These are phyloP conservation scores for Aplocera efformata DNA, from an alignment of 2,888 invertebrate genomes.

Conservation along the genomic window DNA sequence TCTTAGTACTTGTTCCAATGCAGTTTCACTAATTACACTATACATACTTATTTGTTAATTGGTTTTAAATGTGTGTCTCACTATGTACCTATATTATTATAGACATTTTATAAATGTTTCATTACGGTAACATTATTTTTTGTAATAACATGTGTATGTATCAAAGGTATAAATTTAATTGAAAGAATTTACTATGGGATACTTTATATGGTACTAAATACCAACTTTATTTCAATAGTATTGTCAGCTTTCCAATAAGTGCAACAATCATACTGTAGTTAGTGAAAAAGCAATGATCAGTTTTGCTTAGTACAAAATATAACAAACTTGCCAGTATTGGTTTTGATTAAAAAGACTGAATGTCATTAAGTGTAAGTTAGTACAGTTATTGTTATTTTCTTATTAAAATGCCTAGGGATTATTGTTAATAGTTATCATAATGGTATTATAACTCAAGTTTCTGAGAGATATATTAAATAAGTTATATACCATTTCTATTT, in stretches of 20 bases:
- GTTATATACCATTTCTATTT: constrained; percentile 18
- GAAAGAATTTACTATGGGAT: too few relatives aligned
- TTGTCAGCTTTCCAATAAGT: too few relatives aligned
- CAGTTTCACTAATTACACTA: constrained; percentile 64
- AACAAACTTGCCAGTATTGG: constrained; percentile 81
- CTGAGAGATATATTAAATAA: constrained; percentile 18
- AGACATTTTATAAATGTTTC: not conserved
- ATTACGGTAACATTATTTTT: too few relatives aligned
- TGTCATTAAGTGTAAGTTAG: constrained; percentile 67
- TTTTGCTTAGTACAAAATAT: constrained; percentile 77
- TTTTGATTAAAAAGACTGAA: constrained; percentile 79
- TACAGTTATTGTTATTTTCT: constrained; percentile 60
- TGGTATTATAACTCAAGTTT: constrained; percentile 13
- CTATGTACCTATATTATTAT: not conserved
- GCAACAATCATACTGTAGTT: constrained; percentile 39
- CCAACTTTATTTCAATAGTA: too few relatives aligned
- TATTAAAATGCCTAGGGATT: constrained; percentile 45
- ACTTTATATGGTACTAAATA: too few relatives aligned
- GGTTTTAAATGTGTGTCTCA: too few relatives aligned
- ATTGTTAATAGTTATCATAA: constrained; percentile 25
- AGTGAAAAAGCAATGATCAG: constrained; percentile 63
- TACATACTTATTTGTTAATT: not conserved
- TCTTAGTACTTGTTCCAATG: constrained; percentile 39
- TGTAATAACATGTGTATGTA: too few relatives aligned
- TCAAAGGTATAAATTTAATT: too few relatives aligned